Evolutionary conservation across 2,113 vertebrate genomes (phyloP).

Genomic region (zebrafish (Danio rerio)): DNA sequence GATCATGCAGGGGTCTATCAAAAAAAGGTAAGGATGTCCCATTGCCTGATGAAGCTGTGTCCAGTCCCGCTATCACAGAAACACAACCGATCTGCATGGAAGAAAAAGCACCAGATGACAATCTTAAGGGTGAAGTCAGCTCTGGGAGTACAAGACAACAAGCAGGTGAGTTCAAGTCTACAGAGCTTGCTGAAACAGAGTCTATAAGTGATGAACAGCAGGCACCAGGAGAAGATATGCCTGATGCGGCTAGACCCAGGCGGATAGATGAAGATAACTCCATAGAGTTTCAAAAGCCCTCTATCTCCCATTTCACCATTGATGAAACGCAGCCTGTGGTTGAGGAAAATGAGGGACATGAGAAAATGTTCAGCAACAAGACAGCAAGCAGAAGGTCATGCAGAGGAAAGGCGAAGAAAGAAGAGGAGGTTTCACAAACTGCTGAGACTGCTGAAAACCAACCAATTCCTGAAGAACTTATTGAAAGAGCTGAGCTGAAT

Average conservation of each 20-base stretch:
- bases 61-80: slow-evolving; percentile 48
- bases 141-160: background rate
- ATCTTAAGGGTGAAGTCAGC: background rate
- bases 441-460: slow-evolving; percentile 18
- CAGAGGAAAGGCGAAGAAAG: background rate
- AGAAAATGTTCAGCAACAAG: background rate
- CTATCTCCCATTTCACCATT: slow-evolving; percentile 30
- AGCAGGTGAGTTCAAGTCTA: background rate
- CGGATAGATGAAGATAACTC: background rate
- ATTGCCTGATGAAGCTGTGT: background rate
- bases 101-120: slow-evolving; percentile 24
- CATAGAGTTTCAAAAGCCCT: background rate
- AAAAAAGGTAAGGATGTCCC: background rate
- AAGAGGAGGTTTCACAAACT: background rate
- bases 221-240: background rate
- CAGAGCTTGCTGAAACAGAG: slow-evolving; percentile 52
- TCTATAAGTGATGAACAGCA: background rate
- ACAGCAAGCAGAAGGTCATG: background rate
- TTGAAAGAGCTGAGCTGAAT: background rate
- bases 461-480: slow-evolving; percentile 4
- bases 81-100: slow-evolving; percentile 8
- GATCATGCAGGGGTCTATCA: slow-evolving; percentile 1
- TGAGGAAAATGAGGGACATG: slow-evolving; percentile 33
- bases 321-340: slow-evolving; percentile 61
- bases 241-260: background rate